Base-by-base conservation (phyloP, 2,888 invertebrate species). In the Agrochola circellaris region DNA sequence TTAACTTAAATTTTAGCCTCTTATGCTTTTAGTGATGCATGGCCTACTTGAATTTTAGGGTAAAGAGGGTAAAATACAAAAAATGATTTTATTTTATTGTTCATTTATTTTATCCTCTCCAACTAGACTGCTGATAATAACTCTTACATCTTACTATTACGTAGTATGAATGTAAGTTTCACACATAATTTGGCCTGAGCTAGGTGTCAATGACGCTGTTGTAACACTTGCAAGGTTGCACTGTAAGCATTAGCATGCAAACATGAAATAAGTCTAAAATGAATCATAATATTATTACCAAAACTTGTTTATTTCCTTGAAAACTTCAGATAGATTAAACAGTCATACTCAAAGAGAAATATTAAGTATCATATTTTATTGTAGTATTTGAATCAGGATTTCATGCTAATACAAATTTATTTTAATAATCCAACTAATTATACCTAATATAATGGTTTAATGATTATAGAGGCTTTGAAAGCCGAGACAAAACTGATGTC, bases 201-300 rank as follows among this genome's bases (percentile, higher is more conserved):
- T 69, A 75, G 60, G 79, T 79, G 68, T 74, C 42, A 87, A 74
- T 76, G 61, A 74, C 0, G 38, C 61, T 73, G 58, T 75, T 75
- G 71, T 78, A 77, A 77, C 2, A 17, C 26, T 76, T 74, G 71
- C 82, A 87, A 87, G 77, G 86, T 77, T 85, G 42, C n/a, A 45
- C 30, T 64, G 38, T 74, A 71, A 73, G 48, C 30, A 73, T 76
- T 87, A 76, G 76, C 67, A 75, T 77, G 69, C 51, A 45, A 66
- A 73, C 17, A 62, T 73, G 30, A 76, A 79, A 73, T 58, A 66
- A 20, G 60, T 77, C 30, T 65, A 42, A 64, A 61, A 58, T 61
- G 58, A 73, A 75, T 72, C 48, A 51, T 56, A 69, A 73, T 73
- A 65, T 67, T 48, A 62, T 64, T 64, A 30, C 51, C 42, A 64